Conservation (phyloP, 2,113 vertebrate species). For the Cromileptes altivelis region DNA sequence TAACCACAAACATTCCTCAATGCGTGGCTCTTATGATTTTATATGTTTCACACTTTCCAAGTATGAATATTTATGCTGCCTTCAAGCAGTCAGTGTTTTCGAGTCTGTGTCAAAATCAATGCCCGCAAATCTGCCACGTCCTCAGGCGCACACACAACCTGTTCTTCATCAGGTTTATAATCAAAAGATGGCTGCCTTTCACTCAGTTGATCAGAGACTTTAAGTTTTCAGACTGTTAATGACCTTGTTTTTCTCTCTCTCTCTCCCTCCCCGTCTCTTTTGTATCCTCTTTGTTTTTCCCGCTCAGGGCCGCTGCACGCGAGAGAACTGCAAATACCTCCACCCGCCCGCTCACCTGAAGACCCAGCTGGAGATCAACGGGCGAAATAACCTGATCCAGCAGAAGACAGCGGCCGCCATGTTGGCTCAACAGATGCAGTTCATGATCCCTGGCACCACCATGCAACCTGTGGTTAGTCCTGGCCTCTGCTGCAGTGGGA, state of each 20-base stretch:
- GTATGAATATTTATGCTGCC: slow-evolving; percentile 64
- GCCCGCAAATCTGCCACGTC: slow-evolving; percentile 42
- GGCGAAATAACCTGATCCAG: slow-evolving; percentile 98
- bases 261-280: not conserved
- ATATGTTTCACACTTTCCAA: slow-evolving; percentile 15
- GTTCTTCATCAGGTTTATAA: slow-evolving; percentile 28
- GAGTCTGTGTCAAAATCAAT: slow-evolving; percentile 25
- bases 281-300: not conserved
- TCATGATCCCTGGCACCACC: slow-evolving; percentile 97
- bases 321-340: slow-evolving; percentile 99
- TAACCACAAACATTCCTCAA: not conserved
- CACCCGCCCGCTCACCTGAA: slow-evolving; percentile 98
- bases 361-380: slow-evolving; percentile 99
- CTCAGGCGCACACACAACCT: slow-evolving; percentile 42
- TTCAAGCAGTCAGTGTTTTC: slow-evolving; percentile 47
- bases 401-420: slow-evolving; percentile 99
- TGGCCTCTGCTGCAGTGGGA: not conserved
- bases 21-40: not conserved
- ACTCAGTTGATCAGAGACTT: slow-evolving; percentile 26
- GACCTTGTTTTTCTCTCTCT: slow-evolving; percentile 25
- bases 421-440: slow-evolving; percentile 99
- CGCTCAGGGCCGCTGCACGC: slow-evolving; percentile 94
- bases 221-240: slow-evolving; percentile 28
- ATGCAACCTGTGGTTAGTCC: slow-evolving; percentile 95
- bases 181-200: slow-evolving; percentile 12